Evolutionary conservation across 2,113 vertebrate species (phyloP).

Genomic region (Albula glossodonta): DNA sequence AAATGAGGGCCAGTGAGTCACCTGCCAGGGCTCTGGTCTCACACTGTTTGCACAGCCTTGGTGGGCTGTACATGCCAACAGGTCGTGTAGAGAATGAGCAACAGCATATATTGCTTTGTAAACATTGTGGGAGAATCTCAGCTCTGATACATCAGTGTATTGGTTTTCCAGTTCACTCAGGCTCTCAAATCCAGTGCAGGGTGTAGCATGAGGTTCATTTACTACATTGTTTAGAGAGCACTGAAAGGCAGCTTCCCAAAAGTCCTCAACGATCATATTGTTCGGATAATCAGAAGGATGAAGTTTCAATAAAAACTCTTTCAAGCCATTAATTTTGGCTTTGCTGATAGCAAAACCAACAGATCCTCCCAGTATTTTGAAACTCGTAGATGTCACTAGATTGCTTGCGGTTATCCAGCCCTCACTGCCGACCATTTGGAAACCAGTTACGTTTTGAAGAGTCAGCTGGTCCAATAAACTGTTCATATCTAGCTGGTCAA

Average conservation of each 20-base stretch:
- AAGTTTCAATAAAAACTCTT: conserved; percentile 59
- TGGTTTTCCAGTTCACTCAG: conserved; percentile 28
- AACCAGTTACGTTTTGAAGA: conserved; percentile 57
- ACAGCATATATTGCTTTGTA: conserved; percentile 50
- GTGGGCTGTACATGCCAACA: conserved; percentile 9
- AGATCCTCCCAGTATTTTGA: conserved; percentile 54
- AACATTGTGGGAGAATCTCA: conserved; percentile 38
- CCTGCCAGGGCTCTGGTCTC: conserved; percentile 9
- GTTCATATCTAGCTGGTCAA: not conserved
- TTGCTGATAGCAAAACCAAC: conserved; percentile 67
- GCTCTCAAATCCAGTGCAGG: conserved; percentile 42
- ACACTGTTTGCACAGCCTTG: conserved; percentile 6
- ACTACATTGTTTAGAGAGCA: not conserved
- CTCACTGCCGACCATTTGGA: conserved; percentile 68
- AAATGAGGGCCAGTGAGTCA: not conserved
- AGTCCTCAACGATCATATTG: conserved; percentile 22
- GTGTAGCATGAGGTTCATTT: not conserved
- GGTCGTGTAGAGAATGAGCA: conserved; percentile 45
- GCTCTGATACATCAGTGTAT: conserved; percentile 13
- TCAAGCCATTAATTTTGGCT: conserved; percentile 58
- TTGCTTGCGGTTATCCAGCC: conserved; percentile 23
- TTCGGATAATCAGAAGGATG: conserved; percentile 37
- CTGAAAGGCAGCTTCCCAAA: conserved; percentile 4
- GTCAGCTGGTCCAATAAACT: conserved; percentile 11
- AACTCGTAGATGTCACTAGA: conserved; percentile 50